These are phyloP conservation scores for Varroa destructor DNA, from an alignment of 1,140 invertebrate species.

Conservation along the genomic window DNA sequence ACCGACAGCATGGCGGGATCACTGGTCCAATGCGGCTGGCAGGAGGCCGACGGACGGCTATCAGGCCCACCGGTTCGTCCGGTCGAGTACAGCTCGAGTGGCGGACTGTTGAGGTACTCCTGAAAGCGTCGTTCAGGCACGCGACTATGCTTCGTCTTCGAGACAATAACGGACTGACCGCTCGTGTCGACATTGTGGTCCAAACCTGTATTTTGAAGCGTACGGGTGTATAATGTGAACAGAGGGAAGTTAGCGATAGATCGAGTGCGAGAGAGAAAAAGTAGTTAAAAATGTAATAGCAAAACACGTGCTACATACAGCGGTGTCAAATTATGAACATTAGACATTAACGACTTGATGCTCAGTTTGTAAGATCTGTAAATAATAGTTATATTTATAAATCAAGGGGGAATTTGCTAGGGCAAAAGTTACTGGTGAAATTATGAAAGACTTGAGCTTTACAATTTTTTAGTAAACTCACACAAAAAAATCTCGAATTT, in stretches of 20 bases:
- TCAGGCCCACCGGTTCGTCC: not conserved
- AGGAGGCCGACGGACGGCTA: conserved; percentile 7
- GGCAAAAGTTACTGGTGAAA: too few relatives aligned
- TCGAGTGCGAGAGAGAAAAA: too few relatives aligned
- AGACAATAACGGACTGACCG: conserved; percentile 69
- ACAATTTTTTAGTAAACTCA: too few relatives aligned
- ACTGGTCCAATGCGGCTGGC: conserved; percentile 15
- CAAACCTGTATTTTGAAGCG: conserved; percentile 42
- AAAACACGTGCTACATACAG: too few relatives aligned
- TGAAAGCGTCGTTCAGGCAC: conserved; percentile 40
- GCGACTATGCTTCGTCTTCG: conserved; percentile 58
- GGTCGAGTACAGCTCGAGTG: conserved; percentile 6
- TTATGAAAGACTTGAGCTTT: too few relatives aligned
- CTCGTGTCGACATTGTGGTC: conserved; percentile 81
- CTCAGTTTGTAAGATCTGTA: too few relatives aligned
- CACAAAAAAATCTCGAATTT: too few relatives aligned
- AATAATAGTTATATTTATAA: too few relatives aligned
- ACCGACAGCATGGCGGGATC: conserved; percentile 25
- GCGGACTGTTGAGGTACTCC: conserved; percentile 23
- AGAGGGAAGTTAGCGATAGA: not conserved
- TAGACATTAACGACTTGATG: too few relatives aligned
- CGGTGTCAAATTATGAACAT: too few relatives aligned
- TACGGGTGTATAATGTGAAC: not conserved
- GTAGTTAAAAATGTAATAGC: not conserved
- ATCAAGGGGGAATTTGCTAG: too few relatives aligned